A percentile compares a stretch with the other conserved stretches of the same genome.
phyloP scores from a whole-genome alignment of 2,888 invertebrate genomes.

The Cataglyphis rosenhaueri region DNA sequence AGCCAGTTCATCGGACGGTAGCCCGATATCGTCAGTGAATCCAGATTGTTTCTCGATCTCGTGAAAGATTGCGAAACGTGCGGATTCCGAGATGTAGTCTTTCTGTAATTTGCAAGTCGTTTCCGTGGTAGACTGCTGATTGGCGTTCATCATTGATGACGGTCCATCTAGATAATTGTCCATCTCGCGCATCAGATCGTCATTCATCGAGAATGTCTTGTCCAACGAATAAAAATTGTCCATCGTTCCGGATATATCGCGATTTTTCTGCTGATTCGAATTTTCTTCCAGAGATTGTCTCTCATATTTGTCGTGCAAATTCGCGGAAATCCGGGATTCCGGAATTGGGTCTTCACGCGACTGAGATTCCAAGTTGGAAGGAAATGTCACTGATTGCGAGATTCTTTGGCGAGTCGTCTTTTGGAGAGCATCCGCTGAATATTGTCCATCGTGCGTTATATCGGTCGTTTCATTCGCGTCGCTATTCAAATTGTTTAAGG shows the following conservation, averaged over 20 bases:
- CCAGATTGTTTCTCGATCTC: conserved; percentile 12
- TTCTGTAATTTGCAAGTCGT: neutral
- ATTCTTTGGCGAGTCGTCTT: neutral
- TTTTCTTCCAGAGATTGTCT: neutral
- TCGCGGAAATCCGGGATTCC: neutral
- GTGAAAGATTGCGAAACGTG: neutral
- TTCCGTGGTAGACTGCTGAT: neutral
- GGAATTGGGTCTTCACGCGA: neutral
- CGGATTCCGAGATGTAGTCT: conserved; percentile 24
- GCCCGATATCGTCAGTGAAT: neutral
- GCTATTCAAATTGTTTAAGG: neutral
- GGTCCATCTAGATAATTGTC: conserved; percentile 3
- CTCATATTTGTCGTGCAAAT: neutral
- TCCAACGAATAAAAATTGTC: conserved; percentile 49
- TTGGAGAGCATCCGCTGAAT: neutral
- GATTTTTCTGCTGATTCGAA: neutral
- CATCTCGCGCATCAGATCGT: conserved; percentile 55
- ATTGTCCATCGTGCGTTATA: neutral
- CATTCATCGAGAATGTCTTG: conserved; percentile 64
- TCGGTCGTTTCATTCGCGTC: neutral
- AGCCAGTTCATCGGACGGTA: neutral
- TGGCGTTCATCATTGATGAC: neutral
- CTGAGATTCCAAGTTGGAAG: neutral
- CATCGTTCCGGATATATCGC: neutral
- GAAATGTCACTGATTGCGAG: neutral